Base-by-base conservation (phyloP, 1,140 invertebrate genomes). In the Charaxes varanes region DNA sequence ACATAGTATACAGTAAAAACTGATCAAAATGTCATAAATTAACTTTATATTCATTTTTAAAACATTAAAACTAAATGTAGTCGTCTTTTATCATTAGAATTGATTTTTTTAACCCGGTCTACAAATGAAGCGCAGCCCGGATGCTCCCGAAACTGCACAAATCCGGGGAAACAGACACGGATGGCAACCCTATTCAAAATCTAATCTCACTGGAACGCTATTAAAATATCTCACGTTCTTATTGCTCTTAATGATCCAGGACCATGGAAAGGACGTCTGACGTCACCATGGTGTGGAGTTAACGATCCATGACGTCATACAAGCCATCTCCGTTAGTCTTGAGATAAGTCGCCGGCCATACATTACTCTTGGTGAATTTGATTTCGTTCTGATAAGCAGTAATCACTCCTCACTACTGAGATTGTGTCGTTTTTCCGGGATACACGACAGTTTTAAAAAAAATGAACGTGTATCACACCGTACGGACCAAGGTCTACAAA, bases 241-340 rank as follows among this genome's bases (percentile, higher is more conserved):
- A 45, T 45, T 36, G 27, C 37, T 19, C 31, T 14, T 16, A 57
- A 59, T 48, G 53, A 56, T 46, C 34, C 47, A 60, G 53, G 51
- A 41, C 41, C 33, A 47, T 47, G 53, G 24, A 37, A 32, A 68
- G 59, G 59, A 58, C 48, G 42, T 42, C 44, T 76, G 71, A 76
- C 66, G 71, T 76, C 71, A 71, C 40, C 37, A 28, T 26, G 47
- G 35, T 41, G 56, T 69, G 62, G 42, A 57, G 46, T 34, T 66
- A 73, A 70, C 69, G 66, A 70, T 68, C 56, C 52, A 44, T 73
- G 72, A 73, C 72, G 67, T 77, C 72, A 77, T 53, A 44, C 53
- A 46, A 37, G 44, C 52, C 44, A 53, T 62, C 57, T 53, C 40
- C 33, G 40, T 62, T 61, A 64, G 66, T 66, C 65, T 62, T 21